Evolutionary conservation across 35 echinoderm and acorn worm species (phyloP), one percentile per base, ranked within the genome.

Genomic region (Patiria miniata): DNA sequence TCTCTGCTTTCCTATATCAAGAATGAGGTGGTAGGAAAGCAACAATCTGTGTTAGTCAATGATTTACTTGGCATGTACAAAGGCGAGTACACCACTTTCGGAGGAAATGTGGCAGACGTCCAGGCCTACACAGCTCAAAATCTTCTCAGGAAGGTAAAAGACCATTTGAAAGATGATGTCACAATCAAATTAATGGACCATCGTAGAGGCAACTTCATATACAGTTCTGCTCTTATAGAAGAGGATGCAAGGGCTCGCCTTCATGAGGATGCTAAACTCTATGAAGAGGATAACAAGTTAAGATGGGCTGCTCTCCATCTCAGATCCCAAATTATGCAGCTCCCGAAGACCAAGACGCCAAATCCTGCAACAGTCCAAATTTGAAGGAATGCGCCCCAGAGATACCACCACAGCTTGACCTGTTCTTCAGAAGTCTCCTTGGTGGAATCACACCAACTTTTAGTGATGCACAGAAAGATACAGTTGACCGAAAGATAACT

Each of bases 361-460:
- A 87, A 51, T 78, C 93, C 88, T 34, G 33, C 93, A 8, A 96
- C 80, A 28, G 86, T 96, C 33, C 81, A 60, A 92, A 89, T 55
- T 38, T 92, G 83, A 96, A 95, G 26, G 89, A 88, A 81, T 88
- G 85, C 68, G 85, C 93, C 37, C 61, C 85, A 44, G 15, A 68
- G 0, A 85, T 91, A 81, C 93, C 93, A 53, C 1, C 79, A 12
- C 93, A 95, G 59, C 33, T 95, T 16, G 80, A 88, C 39, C 40
- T 95, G 21, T 91, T 91, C 54, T 95, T 91, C 57, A 87, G 93
- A 42, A 87, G 65, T 56, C 93, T 91, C 21, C 68, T 95, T 77
- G 36, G 83, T 95, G 93, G 83, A 17, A 52, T 69, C 5, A 29
- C 56, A 52, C 28, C 88, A 21, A 33, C 68, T 61, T 28, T 33